Percentiles rank a stretch among this genome's conserved stretches.
Conservation (phyloP, 1,140 invertebrate species). For the Oppia nitens region DNA sequence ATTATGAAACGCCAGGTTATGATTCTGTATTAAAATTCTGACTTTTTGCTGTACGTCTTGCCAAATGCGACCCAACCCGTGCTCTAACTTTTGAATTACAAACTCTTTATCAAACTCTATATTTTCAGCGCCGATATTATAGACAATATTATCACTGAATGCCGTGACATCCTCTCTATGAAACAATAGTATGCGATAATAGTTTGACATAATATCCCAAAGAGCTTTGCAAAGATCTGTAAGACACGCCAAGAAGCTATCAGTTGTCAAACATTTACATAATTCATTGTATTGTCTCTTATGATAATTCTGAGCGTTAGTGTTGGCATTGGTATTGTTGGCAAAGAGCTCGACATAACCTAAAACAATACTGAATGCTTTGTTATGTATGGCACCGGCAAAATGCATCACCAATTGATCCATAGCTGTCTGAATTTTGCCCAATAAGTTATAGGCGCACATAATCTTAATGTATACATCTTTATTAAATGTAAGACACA, state of each 20-base stretch:
- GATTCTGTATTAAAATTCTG: conserved; percentile 41
- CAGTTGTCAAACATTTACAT: conserved; percentile 52
- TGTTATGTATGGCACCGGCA: conserved; percentile 77
- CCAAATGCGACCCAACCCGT: conserved; percentile 70
- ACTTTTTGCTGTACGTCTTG: conserved; percentile 86
- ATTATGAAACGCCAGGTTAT: conserved; percentile 59
- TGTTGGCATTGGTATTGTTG: conserved; percentile 32
- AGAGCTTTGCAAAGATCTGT: conserved; percentile 61
- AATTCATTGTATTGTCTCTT: conserved; percentile 56
- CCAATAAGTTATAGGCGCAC: conserved; percentile 62
- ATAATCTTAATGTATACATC: conserved; percentile 58
- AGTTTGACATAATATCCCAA: conserved; percentile 62
- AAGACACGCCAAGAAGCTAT: conserved; percentile 61
- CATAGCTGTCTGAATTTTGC: conserved; percentile 71
- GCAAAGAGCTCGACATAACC: conserved; percentile 47
- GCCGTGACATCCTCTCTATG: conserved; percentile 32
- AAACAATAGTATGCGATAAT: conserved; percentile 61
- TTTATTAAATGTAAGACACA: conserved; percentile 29
- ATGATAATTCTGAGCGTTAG: conserved; percentile 37
- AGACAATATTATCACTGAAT: not conserved
- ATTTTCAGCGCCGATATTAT: not conserved
- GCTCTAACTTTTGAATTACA: conserved; percentile 69
- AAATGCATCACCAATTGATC: conserved; percentile 91
- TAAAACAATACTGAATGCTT: conserved; percentile 55
- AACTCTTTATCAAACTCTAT: conserved; percentile 12